A percentile compares a stretch with the other conserved stretches of the same genome.
Conservation (phyloP, 2,888 invertebrate species). For the Pterostichus niger region DNA sequence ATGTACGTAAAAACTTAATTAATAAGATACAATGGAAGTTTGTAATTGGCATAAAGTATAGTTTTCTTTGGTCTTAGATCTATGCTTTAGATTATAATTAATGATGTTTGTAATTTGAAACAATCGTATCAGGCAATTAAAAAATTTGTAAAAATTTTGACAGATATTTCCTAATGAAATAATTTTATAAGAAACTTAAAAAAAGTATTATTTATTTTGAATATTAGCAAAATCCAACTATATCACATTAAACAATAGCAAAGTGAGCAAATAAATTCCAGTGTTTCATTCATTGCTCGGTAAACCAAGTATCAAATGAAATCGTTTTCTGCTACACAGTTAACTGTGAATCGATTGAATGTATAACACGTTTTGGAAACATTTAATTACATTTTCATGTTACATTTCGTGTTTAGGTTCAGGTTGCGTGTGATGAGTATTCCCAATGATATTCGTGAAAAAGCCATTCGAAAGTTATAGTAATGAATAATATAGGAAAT, state of each 20-base stretch:
- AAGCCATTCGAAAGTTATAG: conserved; percentile 16
- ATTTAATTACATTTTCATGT: conserved; percentile 50
- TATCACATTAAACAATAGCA: background rate
- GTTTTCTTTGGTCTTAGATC: background rate
- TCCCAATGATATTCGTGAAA: conserved; percentile 25
- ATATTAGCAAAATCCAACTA: background rate
- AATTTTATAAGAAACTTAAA: too few species aligned
- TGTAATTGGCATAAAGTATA: background rate
- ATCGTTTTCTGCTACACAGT: conserved; percentile 6
- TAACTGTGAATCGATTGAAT: conserved; percentile 40
- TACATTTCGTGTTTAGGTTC: conserved; percentile 10
- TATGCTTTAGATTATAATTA: background rate
- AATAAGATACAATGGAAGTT: conserved; percentile 11
- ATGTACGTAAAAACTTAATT: background rate
- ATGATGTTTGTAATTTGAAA: background rate
- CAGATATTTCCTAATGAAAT: background rate
- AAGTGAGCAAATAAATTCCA: background rate
- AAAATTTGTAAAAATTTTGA: background rate
- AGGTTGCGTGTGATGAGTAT: conserved; percentile 34
- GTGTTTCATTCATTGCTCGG: background rate
- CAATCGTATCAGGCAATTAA: background rate
- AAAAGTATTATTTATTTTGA: background rate
- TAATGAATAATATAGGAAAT: conserved; percentile 34
- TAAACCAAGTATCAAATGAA: conserved; percentile 19
- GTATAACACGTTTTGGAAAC: conserved; percentile 21